These are phyloP conservation scores for Aythya baeri DNA, from an alignment of 2,113 vertebrate species.

Conservation along the genomic window DNA sequence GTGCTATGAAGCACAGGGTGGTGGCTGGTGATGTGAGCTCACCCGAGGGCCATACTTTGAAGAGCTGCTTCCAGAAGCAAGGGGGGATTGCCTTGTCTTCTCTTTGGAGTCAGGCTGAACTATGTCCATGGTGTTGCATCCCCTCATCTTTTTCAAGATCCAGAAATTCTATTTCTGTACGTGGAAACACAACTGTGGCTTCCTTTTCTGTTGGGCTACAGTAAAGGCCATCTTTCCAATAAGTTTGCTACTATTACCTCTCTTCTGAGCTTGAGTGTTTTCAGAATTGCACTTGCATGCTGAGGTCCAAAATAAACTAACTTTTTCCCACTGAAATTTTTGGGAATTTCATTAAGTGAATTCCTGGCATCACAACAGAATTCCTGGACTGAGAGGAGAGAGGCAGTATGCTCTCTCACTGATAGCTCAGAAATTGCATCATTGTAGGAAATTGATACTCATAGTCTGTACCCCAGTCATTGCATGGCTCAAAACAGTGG, in stretches of 20 bases:
- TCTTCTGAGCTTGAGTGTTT: neutral
- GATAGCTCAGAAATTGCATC: neutral
- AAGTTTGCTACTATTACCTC: neutral
- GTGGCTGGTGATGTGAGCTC: neutral
- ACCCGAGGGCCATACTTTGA: neutral
- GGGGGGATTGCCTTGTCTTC: neutral
- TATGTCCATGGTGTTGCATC: neutral
- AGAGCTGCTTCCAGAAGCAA: neutral
- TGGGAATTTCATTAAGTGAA: neutral
- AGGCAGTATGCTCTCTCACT: neutral
- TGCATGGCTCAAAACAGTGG: neutral
- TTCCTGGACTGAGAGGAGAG: neutral
- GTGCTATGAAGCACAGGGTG: fast-evolving
- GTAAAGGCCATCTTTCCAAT: neutral
- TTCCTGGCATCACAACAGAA: neutral
- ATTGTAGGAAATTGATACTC: neutral
- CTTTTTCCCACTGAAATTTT: neutral
- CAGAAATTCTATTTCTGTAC: neutral
- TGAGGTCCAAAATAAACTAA: neutral
- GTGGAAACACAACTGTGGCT: neutral
- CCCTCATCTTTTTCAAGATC: neutral
- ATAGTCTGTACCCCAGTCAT: neutral
- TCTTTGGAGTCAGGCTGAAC: neutral
- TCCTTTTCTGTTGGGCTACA: neutral
- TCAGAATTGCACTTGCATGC: too few relatives aligned